These are phyloP conservation scores for Therioaphis trifolii DNA, from an alignment of 2,888 invertebrate genomes.

Conservation along the genomic window DNA sequence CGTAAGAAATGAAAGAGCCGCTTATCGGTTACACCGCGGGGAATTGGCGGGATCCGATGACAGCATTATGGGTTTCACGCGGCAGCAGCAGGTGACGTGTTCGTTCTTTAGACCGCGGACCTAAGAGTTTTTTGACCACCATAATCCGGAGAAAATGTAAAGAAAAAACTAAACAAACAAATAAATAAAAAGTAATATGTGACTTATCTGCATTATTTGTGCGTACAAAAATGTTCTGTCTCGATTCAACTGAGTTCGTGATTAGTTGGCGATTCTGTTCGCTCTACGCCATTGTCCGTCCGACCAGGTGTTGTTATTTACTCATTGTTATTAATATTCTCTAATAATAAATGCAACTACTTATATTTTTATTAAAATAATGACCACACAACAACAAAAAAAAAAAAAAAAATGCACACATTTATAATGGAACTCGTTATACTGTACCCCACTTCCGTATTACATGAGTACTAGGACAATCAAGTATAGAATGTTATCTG, in stretches of 20 bases:
- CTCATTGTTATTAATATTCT: constrained; percentile 29
- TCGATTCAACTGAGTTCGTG: constrained; percentile 39
- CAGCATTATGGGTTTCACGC: not conserved
- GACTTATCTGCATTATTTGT: constrained; percentile 42
- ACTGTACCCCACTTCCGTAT: not conserved
- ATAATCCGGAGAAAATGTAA: constrained; percentile 9
- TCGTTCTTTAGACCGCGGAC: not conserved
- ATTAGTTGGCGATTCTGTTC: constrained; percentile 46
- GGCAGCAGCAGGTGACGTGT: not conserved
- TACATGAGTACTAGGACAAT: not conserved
- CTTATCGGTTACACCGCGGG: not conserved
- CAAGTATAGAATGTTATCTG: constrained; percentile 9
- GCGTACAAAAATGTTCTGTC: constrained; percentile 34
- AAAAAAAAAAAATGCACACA: not conserved
- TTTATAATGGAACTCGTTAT: constrained; percentile 6
- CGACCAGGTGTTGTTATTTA: constrained; percentile 52
- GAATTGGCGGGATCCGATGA: not conserved
- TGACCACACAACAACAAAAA: not conserved
- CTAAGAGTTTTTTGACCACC: constrained; percentile 9
- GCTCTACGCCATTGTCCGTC: constrained; percentile 1
- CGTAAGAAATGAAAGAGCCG: not conserved
- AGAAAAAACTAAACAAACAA: not conserved
- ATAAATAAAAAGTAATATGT: constrained; percentile 3
- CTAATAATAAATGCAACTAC: constrained; percentile 6
- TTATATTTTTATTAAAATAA: not conserved